Evolutionary conservation across 2,888 invertebrate species (phyloP).

Genomic region (Mythimna pallens): DNA sequence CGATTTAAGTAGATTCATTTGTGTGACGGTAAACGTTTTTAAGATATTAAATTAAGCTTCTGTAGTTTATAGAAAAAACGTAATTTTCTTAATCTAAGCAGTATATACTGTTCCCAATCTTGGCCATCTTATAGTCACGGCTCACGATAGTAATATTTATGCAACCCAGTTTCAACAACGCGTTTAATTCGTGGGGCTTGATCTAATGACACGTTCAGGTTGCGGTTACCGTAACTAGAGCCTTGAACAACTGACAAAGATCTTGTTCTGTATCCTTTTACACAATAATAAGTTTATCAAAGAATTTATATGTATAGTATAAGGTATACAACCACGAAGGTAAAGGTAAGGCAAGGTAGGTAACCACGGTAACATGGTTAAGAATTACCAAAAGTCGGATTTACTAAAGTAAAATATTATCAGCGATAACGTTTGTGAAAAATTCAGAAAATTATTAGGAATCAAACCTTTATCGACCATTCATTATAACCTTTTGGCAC

Average conservation of each 20-base stretch:
- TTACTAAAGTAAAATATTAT: too few relatives aligned
- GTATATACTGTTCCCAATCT: slow-evolving; percentile 20
- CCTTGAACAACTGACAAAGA: slow-evolving; percentile 22
- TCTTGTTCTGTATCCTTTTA: slow-evolving; percentile 23
- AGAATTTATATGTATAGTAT: neutral
- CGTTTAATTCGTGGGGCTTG: slow-evolving; percentile 37
- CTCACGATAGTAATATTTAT: slow-evolving; percentile 29
- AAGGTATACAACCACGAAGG: too few relatives aligned
- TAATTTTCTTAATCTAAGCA: slow-evolving; percentile 4
- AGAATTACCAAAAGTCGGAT: too few relatives aligned
- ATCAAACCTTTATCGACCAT: too few relatives aligned
- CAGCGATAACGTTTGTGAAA: too few relatives aligned
- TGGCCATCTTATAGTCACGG: neutral
- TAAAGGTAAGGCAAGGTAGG: too few relatives aligned
- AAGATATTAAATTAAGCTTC: neutral
- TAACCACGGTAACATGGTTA: neutral
- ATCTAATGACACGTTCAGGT: slow-evolving; percentile 44
- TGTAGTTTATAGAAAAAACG: neutral
- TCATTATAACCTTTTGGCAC: too few relatives aligned
- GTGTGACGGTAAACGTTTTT: neutral
- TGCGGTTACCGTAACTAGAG: slow-evolving; percentile 56
- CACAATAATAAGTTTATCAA: slow-evolving; percentile 5
- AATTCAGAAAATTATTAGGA: too few relatives aligned
- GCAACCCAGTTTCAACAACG: slow-evolving; percentile 42
- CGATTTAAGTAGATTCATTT: neutral